A percentile compares a stretch with the other conserved stretches of the same genome.
Evolutionary conservation across 1,140 invertebrate species (phyloP).

Genomic region (Sesamia nonagrioides): DNA sequence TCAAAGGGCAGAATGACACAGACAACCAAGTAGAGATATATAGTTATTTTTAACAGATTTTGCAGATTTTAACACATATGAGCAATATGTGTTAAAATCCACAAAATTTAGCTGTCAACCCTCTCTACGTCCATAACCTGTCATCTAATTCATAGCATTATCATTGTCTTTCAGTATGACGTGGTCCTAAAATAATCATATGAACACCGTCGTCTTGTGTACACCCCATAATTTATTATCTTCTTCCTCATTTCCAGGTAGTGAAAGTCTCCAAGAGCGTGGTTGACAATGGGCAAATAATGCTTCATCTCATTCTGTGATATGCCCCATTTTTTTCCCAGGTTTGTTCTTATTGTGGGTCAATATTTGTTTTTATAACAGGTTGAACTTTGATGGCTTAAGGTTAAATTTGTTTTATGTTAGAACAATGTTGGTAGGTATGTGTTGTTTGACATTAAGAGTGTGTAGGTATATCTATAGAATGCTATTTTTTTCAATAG

Average conservation of each 20-base stretch:
- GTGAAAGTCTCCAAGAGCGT: conserved; percentile 69
- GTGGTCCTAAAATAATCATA: conserved; percentile 50
- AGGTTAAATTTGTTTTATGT: background rate
- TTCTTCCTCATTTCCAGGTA: conserved; percentile 70
- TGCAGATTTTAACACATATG: no score
- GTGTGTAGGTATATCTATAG: background rate
- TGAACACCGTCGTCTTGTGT: conserved; percentile 53
- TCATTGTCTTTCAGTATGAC: background rate
- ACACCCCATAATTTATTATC: conserved; percentile 73
- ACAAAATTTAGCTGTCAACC: no score
- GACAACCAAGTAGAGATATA: no score
- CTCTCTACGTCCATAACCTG: background rate
- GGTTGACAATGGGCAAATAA: conserved; percentile 80
- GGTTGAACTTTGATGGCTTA: conserved; percentile 37
- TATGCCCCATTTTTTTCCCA: conserved; percentile 77
- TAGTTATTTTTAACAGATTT: no score
- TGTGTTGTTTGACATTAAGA: no score
- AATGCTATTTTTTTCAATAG: no score
- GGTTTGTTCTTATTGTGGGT: conserved; percentile 68
- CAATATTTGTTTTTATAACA: conserved; percentile 80
- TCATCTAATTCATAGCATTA: conserved; percentile 23
- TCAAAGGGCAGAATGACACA: no score
- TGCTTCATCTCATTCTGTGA: conserved; percentile 65
- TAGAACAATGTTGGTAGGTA: background rate
- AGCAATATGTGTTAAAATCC: no score